Evolutionary conservation across 2,113 vertebrate genomes (phyloP).

Genomic region (Riparia riparia): DNA sequence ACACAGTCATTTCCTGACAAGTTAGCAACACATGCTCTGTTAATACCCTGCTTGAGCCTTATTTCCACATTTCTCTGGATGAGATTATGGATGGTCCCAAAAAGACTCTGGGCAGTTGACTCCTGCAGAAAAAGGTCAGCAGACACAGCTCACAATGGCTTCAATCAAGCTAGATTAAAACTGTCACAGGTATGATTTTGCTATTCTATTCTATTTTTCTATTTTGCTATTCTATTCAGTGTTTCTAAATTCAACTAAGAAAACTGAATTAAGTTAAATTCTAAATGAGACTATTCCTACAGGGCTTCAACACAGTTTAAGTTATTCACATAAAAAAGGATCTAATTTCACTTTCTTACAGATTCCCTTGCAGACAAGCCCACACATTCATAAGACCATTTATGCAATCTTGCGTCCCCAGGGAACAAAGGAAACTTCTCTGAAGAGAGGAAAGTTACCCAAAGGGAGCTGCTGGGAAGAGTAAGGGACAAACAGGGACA

Average conservation of each 20-base stretch:
- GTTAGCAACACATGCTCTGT: neutral
- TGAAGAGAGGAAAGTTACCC: neutral
- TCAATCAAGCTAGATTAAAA: neutral
- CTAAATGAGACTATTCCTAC: slow-evolving; percentile 12
- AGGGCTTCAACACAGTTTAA: neutral
- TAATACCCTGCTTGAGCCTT: neutral
- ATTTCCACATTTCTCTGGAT: neutral
- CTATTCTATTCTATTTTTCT: too few species aligned
- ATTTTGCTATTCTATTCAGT: neutral
- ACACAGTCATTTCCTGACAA: neutral
- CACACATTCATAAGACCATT: neutral
- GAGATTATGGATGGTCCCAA: neutral
- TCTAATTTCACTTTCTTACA: slow-evolving; percentile 24
- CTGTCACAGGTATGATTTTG: neutral
- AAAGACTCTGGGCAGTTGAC: neutral
- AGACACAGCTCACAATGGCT: neutral
- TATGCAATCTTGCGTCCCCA: neutral
- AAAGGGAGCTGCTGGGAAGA: neutral
- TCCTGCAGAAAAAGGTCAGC: neutral
- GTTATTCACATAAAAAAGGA: slow-evolving; percentile 18
- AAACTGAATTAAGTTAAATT: slow-evolving; percentile 38
- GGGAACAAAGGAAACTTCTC: neutral
- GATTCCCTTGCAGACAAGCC: slow-evolving; percentile 21
- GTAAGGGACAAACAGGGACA: neutral
- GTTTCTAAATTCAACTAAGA: slow-evolving; percentile 18